Evolutionary conservation across 2,888 invertebrate species (phyloP).

Genomic region (Mimumesa dahlbomi): DNA sequence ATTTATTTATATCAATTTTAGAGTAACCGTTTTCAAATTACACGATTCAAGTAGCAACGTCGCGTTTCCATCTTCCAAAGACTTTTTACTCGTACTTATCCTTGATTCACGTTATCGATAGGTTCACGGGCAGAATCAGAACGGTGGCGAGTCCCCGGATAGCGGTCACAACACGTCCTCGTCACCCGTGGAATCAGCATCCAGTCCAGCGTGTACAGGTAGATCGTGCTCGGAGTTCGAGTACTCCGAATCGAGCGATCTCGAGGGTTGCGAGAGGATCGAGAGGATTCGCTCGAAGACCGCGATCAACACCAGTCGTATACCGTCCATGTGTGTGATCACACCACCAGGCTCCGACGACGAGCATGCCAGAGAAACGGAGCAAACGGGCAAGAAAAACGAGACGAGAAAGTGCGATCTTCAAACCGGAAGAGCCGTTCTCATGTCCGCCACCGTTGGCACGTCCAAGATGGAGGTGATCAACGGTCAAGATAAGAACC

Average conservation of each 20-base stretch:
- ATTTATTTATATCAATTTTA: too few species aligned
- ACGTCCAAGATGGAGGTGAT: constrained; percentile 79
- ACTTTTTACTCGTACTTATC: background rate
- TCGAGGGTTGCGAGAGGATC: constrained; percentile 93
- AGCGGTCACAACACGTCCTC: constrained; percentile 91
- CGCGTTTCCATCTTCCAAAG: too few species aligned
- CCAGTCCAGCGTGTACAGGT: constrained; percentile 86
- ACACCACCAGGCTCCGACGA: constrained; percentile 94
- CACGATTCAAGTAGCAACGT: too few species aligned
- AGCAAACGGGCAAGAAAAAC: constrained; percentile 67
- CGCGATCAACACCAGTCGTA: constrained; percentile 91
- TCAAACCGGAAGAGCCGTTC: constrained; percentile 66
- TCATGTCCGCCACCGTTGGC: constrained; percentile 78
- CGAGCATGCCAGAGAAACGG: constrained; percentile 83
- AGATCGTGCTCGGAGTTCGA: constrained; percentile 89
- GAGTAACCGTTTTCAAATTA: too few species aligned
- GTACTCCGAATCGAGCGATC: constrained; percentile 92
- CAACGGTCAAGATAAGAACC: constrained; percentile 77
- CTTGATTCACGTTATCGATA: constrained; percentile 29
- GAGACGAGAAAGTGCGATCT: constrained; percentile 54
- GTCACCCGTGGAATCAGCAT: constrained; percentile 88
- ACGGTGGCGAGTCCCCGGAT: constrained; percentile 89
- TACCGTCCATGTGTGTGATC: constrained; percentile 95
- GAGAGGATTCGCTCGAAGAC: constrained; percentile 93
- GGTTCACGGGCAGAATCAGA: constrained; percentile 80